Conservation (phyloP, 2,797 vertebrate genomes). For the Orientallactaga sibirica region DNA sequence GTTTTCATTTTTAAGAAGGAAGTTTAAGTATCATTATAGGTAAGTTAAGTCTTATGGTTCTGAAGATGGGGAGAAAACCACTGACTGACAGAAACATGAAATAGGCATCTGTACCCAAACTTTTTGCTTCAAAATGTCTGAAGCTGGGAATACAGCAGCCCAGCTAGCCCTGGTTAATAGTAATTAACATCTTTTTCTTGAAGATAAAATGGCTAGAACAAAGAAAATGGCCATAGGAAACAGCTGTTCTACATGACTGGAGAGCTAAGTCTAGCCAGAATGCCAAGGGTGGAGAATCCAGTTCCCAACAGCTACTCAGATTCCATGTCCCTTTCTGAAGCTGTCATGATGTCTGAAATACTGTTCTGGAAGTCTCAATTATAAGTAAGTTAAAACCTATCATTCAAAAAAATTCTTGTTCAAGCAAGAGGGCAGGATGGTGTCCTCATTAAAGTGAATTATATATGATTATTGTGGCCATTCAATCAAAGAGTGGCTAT, state of each 20-base stretch:
- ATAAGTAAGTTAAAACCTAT: conserved; percentile 3
- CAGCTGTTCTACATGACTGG: background rate
- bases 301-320: background rate
- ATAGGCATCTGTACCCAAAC: background rate
- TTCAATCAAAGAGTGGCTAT: background rate
- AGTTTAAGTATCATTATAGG: background rate
- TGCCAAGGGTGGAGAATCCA: background rate
- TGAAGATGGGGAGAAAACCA: background rate
- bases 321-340: background rate
- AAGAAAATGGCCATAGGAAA: background rate
- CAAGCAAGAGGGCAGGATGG: background rate
- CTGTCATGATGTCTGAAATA: background rate
- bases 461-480: conserved; percentile 6
- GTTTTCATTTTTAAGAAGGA: conserved; percentile 36
- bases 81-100: background rate
- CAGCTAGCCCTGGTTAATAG: background rate
- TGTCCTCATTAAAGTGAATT: conserved; percentile 38
- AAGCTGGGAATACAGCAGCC: background rate
- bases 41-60: background rate
- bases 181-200: background rate
- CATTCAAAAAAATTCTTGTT: conserved; percentile 9
- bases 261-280: background rate
- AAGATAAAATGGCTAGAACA: background rate
- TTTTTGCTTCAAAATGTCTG: background rate
- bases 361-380: background rate